Evolutionary conservation across 92 coral and sea anemone genomes (phyloP).

Genomic region (Palythoa grandiflora): DNA sequence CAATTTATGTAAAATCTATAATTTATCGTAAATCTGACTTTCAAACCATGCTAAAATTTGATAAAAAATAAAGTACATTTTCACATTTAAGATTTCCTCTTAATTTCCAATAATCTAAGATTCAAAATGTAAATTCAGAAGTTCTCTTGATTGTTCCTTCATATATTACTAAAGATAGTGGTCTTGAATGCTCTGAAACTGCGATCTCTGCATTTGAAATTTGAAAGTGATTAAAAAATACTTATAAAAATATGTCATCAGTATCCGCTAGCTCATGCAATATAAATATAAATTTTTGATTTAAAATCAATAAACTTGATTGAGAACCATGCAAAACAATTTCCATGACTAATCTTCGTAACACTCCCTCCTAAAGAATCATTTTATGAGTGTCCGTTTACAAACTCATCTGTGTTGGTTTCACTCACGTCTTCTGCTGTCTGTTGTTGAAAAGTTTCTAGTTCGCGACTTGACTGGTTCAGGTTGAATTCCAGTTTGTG

Average conservation of each 20-base stretch:
- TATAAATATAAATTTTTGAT: neutral
- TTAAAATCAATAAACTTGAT: slow-evolving; percentile 6
- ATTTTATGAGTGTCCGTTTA: slow-evolving; percentile 49
- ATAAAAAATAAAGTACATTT: neutral
- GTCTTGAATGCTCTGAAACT: slow-evolving; percentile 43
- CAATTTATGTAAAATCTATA: no score
- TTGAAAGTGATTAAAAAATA: neutral
- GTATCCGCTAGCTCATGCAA: neutral
- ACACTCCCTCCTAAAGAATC: neutral
- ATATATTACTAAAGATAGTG: slow-evolving; percentile 26
- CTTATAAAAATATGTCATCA: neutral
- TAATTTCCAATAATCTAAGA: neutral
- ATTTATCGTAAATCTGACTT: no score
- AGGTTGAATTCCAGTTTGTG: slow-evolving; percentile 91
- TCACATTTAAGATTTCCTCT: neutral
- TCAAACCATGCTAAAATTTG: neutral
- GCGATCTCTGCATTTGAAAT: slow-evolving; percentile 10
- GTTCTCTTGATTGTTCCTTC: neutral
- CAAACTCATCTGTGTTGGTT: slow-evolving; percentile 35
- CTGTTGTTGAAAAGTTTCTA: slow-evolving; percentile 72
- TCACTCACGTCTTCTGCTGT: slow-evolving; percentile 96
- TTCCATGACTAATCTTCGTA: neutral
- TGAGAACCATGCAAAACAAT: slow-evolving; percentile 19
- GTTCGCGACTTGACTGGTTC: slow-evolving; percentile 75
- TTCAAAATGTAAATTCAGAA: neutral